phyloP scores from a whole-genome alignment of 1,140 invertebrate species.

The Drosophila pandora region DNA sequence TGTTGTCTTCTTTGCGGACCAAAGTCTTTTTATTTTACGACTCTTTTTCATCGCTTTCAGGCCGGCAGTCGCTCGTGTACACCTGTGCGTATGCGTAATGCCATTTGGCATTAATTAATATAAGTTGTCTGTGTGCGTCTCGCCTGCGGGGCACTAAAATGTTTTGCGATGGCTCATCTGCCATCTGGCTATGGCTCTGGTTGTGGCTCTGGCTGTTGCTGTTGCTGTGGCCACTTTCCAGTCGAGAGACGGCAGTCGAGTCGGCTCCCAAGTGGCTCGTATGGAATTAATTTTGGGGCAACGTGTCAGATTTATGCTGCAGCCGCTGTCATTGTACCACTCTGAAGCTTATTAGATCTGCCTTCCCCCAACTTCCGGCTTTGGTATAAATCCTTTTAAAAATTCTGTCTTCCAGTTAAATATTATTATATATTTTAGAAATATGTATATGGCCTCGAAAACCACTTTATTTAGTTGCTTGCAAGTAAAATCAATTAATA shows the following conservation, averaged over 20 bases:
- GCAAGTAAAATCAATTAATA: not conserved
- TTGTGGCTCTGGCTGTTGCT: not conserved
- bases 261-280: constrained; percentile 47
- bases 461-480: too few relatives aligned
- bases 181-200: constrained; percentile 30
- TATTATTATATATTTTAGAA: too few relatives aligned
- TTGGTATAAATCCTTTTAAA: constrained; percentile 20
- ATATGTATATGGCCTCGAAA: too few relatives aligned
- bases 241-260: constrained; percentile 1
- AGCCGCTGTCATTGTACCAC: constrained; percentile 3
- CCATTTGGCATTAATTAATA: constrained; percentile 81
- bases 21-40: constrained; percentile 75
- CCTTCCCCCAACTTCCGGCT: constrained; percentile 23
- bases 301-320: constrained; percentile 63
- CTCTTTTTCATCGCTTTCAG: constrained; percentile 55
- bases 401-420: too few relatives aligned
- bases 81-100: constrained; percentile 80
- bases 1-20: constrained; percentile 61
- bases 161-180: constrained; percentile 61
- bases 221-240: constrained; percentile 42
- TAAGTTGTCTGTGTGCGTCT: constrained; percentile 41
- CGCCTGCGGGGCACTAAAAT: constrained; percentile 61
- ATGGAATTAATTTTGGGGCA: constrained; percentile 76
- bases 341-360: constrained; percentile 42
- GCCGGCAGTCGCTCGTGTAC: constrained; percentile 31